phyloP scores from a whole-genome alignment of 2,888 invertebrate species.

The Cheilosia vulpina region DNA sequence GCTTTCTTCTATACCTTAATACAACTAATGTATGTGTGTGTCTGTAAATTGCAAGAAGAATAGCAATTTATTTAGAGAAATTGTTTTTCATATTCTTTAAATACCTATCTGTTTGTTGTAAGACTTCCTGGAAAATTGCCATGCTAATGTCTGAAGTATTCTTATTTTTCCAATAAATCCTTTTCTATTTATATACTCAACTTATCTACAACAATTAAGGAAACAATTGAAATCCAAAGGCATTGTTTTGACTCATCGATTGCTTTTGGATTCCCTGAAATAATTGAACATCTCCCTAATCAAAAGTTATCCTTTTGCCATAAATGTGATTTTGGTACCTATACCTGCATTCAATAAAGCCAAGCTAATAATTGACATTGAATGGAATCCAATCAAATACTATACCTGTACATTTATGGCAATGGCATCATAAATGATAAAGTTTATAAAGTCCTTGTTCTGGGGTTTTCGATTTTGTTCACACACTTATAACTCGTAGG shows the following conservation, averaged over 20 bases:
- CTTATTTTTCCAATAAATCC: no score
- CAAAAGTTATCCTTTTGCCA: background rate
- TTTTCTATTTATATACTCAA: no score
- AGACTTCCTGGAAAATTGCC: no score
- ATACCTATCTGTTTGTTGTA: no score
- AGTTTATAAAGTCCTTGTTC: constrained; percentile 5
- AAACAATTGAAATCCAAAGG: background rate
- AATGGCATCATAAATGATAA: background rate
- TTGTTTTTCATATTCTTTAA: no score
- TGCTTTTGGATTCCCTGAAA: background rate
- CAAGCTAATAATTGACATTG: constrained; percentile 1
- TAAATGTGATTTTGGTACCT: no score
- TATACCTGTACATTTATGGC: background rate
- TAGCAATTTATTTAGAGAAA: no score
- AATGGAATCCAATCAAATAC: background rate
- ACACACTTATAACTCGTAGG: background rate
- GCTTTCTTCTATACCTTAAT: no score
- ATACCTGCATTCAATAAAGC: background rate
- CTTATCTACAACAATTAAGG: background rate
- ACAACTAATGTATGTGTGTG: no score
- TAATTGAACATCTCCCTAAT: background rate
- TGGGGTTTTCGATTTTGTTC: background rate
- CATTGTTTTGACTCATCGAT: background rate
- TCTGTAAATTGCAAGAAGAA: no score
- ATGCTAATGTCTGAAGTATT: no score